Evolutionary conservation across 1,140 invertebrate genomes (phyloP).

Genomic region (Drosophila kikkawai): DNA sequence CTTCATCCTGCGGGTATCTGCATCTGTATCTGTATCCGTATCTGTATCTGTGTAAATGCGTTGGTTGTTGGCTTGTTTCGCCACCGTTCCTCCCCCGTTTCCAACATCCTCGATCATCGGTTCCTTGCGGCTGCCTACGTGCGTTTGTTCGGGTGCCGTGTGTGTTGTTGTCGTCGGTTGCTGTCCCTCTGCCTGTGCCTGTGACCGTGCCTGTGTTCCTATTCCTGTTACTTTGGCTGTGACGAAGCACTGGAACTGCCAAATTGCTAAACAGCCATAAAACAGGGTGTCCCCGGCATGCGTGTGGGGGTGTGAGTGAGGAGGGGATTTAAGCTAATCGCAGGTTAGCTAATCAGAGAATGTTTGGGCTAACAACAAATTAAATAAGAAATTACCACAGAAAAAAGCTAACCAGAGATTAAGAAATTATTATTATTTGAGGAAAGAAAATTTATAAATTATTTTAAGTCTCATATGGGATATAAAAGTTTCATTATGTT

Average conservation of each 20-base stretch:
- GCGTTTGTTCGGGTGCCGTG: conserved; percentile 53
- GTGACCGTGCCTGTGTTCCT: conserved; percentile 56
- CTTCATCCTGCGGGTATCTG: conserved; percentile 43
- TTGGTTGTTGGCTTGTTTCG: conserved; percentile 62
- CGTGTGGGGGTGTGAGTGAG: conserved; percentile 23
- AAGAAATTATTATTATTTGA: too few species aligned
- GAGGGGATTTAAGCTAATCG: conserved; percentile 14
- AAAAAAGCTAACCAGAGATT: too few species aligned
- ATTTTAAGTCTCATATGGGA: too few species aligned
- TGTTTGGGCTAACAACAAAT: not conserved
- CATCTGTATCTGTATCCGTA: conserved; percentile 78
- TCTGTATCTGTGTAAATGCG: conserved; percentile 76
- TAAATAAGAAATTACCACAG: not conserved
- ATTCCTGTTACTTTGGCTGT: conserved; percentile 63
- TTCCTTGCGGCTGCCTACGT: conserved; percentile 8
- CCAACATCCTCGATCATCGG: conserved; percentile 10
- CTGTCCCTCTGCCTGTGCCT: conserved; percentile 10
- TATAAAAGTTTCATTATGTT: too few species aligned
- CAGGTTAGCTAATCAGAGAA: not conserved
- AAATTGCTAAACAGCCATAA: conserved; percentile 21
- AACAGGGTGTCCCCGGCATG: conserved; percentile 49
- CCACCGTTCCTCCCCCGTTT: conserved; percentile 23
- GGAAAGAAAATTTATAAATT: too few species aligned
- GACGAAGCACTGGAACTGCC: conserved; percentile 32
- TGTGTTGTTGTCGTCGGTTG: conserved; percentile 51